phyloP scores from a whole-genome alignment of 2,113 vertebrate species.

The Cardinalis cardinalis region DNA sequence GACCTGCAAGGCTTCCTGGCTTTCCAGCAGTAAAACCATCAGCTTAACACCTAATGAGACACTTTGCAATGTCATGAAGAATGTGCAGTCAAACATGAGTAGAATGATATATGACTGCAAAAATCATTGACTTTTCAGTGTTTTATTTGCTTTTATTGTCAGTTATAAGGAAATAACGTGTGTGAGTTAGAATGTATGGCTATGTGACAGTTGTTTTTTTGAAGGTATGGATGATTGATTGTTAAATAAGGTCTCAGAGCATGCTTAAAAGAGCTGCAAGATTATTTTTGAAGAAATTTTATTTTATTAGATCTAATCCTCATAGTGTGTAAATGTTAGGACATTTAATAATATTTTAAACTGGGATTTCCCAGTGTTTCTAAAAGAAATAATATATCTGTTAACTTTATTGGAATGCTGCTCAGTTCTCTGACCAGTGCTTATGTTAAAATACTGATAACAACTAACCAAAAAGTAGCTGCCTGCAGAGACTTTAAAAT shows the following conservation, averaged over 20 bases:
- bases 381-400: conserved; percentile 94
- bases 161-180: conserved; percentile 55
- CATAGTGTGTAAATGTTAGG: conserved; percentile 96
- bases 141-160: conserved; percentile 63
- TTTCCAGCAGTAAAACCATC: conserved; percentile 14
- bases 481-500: conserved; percentile 94
- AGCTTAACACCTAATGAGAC: not conserved
- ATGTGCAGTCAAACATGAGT: conserved; percentile 2
- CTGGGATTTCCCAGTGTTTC: conserved; percentile 83
- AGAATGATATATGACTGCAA: conserved; percentile 45
- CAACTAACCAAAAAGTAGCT: conserved; percentile 99
- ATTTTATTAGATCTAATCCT: conserved; percentile 99
- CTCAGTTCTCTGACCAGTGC: conserved; percentile 88
- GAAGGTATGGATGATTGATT: conserved; percentile 75
- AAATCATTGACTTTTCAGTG: conserved; percentile 60
- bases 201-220: conserved; percentile 72
- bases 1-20: conserved; percentile 66
- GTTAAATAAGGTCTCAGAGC: conserved; percentile 77
- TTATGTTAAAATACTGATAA: conserved; percentile 84
- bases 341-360: conserved; percentile 95
- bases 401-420: conserved; percentile 90
- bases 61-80: conserved; percentile 34
- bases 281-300: conserved; percentile 98
- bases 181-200: conserved; percentile 68
- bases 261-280: conserved; percentile 94